Conservation (phyloP, 1,140 invertebrate species). For the Drosophila malerkotliana region DNA sequence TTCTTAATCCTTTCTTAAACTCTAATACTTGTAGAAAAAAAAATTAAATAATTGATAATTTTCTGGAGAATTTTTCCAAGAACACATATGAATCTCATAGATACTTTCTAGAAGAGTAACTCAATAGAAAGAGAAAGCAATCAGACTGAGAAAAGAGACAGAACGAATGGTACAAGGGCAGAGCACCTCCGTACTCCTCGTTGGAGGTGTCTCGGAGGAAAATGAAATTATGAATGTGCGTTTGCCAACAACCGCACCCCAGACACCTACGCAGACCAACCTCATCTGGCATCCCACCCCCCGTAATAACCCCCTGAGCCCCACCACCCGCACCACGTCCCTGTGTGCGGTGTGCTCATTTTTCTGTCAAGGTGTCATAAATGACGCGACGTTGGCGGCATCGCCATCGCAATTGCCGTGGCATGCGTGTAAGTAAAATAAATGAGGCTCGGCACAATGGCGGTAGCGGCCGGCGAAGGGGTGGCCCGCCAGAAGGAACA, state of each 20-base stretch:
- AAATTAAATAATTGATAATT: not conserved
- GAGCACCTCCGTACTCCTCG: slow-evolving; percentile 35
- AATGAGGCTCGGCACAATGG: slow-evolving; percentile 76
- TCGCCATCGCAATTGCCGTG: slow-evolving; percentile 40
- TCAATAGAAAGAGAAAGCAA: not conserved
- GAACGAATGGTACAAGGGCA: slow-evolving; percentile 1
- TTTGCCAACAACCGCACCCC: slow-evolving; percentile 71
- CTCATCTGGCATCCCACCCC: slow-evolving; percentile 21
- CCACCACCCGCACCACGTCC: not conserved
- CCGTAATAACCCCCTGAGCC: slow-evolving; percentile 1
- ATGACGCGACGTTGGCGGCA: slow-evolving; percentile 67
- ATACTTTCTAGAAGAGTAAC: not conserved
- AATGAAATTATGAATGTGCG: slow-evolving; percentile 82
- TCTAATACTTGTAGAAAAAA: too few relatives aligned
- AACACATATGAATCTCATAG: not conserved
- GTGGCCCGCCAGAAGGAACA: slow-evolving; percentile 47
- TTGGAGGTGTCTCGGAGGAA: slow-evolving; percentile 49
- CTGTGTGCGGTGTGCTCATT: slow-evolving; percentile 61
- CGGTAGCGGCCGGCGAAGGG: slow-evolving; percentile 20
- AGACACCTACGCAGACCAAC: slow-evolving; percentile 53
- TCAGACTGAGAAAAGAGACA: not conserved
- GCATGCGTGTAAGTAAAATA: slow-evolving; percentile 81
- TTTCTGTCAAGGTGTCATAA: slow-evolving; percentile 81
- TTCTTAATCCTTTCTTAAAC: too few relatives aligned
- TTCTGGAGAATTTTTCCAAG: not conserved